Percentiles rank a stretch among this genome's conserved stretches.
phyloP scores from a whole-genome alignment of 1,140 invertebrate genomes.

The Melitaea cinxia region DNA sequence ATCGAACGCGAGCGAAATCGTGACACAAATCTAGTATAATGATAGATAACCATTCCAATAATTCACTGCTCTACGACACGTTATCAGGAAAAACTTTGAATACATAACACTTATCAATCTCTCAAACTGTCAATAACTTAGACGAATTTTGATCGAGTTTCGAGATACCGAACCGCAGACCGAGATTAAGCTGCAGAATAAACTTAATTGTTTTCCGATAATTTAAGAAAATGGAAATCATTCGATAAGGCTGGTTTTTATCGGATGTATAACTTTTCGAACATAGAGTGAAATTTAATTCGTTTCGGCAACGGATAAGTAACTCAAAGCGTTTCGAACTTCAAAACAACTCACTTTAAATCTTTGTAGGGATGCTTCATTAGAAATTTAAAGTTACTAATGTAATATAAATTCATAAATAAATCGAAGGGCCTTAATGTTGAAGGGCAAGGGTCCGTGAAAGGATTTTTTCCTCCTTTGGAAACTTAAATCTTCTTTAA shows the following conservation, averaged over 20 bases:
- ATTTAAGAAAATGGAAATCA: conserved; percentile 2
- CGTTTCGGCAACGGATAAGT: neutral
- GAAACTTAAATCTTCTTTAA: too few relatives aligned
- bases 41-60: too few relatives aligned
- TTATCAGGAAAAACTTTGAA: neutral
- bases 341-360: neutral
- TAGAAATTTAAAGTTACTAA: neutral
- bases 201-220: conserved; percentile 13
- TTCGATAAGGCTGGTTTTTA: conserved; percentile 4
- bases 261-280: conserved; percentile 7
- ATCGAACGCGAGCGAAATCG: too few relatives aligned
- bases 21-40: too few relatives aligned
- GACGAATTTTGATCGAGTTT: conserved; percentile 8
- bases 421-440: neutral
- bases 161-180: neutral
- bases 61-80: neutral
- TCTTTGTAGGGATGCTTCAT: neutral
- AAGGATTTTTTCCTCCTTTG: too few relatives aligned
- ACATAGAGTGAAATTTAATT: neutral
- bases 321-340: conserved; percentile 1
- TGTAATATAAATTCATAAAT: neutral
- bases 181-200: conserved; percentile 1
- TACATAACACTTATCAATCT: conserved; percentile 1
- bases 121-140: conserved; percentile 9
- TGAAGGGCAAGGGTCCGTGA: too few relatives aligned